phyloP scores from a whole-genome alignment of 2,113 vertebrate genomes.

The Micronycteris hirsuta region DNA sequence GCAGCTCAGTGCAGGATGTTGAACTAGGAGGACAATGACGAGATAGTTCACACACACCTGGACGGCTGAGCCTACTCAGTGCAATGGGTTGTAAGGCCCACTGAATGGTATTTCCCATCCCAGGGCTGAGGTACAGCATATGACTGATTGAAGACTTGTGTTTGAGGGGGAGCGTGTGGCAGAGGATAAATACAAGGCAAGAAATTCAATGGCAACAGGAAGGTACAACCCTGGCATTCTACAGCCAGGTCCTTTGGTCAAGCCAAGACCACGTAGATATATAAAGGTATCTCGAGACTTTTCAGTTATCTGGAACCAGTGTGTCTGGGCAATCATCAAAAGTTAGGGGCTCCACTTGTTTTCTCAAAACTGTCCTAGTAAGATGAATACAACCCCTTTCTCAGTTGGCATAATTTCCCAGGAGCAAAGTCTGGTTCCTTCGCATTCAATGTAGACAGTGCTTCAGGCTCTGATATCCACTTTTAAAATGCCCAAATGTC shows the following conservation, averaged over 20 bases:
- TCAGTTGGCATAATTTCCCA: neutral
- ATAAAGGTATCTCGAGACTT: neutral
- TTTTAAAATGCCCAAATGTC: neutral
- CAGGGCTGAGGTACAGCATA: neutral
- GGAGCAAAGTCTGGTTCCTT: neutral
- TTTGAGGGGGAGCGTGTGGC: neutral
- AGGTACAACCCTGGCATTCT: neutral
- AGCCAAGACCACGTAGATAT: neutral
- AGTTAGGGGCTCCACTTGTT: neutral
- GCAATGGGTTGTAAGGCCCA: neutral
- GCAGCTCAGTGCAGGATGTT: neutral
- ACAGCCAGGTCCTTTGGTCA: neutral
- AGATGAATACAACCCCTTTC: neutral
- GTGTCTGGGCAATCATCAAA: neutral
- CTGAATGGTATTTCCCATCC: neutral
- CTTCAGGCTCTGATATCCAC: neutral
- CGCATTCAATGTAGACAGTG: neutral
- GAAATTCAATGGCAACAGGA: neutral
- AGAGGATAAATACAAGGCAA: neutral
- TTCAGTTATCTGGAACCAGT: neutral
- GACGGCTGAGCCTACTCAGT: neutral
- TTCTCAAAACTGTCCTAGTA: neutral
- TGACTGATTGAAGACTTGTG: neutral
- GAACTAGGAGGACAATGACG: neutral
- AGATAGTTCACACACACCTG: neutral